These are phyloP conservation scores for Myotis planiceps DNA, from an alignment of 2,797 vertebrate genomes.

Conservation along the genomic window DNA sequence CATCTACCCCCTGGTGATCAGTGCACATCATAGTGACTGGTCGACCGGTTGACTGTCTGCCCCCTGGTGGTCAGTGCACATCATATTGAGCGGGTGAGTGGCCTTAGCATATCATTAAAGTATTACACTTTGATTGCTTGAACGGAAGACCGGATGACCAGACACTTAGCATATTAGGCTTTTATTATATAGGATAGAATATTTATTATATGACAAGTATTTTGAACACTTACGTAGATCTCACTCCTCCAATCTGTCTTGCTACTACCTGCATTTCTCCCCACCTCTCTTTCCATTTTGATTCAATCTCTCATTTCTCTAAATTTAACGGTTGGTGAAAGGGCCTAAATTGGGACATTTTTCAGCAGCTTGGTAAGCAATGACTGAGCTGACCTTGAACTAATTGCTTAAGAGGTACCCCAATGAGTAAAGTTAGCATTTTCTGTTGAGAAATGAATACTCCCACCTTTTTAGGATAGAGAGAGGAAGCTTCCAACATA, in stretches of 20 bases:
- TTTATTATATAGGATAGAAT: no score
- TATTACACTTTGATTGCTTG: no score
- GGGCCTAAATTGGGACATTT: constrained; percentile 58
- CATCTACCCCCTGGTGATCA: no score
- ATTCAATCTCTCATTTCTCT: constrained; percentile 40
- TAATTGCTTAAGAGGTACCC: constrained; percentile 68
- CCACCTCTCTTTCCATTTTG: background rate
- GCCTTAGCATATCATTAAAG: no score
- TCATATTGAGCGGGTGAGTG: no score
- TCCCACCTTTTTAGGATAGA: background rate
- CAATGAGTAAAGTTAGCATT: background rate
- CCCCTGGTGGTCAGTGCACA: no score
- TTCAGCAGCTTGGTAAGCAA: constrained; percentile 59
- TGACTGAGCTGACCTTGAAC: constrained; percentile 68
- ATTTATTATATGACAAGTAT: background rate
- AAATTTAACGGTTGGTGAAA: background rate
- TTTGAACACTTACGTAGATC: background rate
- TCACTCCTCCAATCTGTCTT: background rate
- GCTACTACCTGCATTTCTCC: background rate
- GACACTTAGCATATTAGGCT: no score
- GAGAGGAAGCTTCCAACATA: background rate
- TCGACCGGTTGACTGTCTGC: no score
- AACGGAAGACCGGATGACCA: no score
- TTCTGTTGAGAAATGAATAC: background rate
- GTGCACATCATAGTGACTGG: no score